Conservation (phyloP, 2,797 vertebrate species). For the Crocodylus rhombifer region DNA sequence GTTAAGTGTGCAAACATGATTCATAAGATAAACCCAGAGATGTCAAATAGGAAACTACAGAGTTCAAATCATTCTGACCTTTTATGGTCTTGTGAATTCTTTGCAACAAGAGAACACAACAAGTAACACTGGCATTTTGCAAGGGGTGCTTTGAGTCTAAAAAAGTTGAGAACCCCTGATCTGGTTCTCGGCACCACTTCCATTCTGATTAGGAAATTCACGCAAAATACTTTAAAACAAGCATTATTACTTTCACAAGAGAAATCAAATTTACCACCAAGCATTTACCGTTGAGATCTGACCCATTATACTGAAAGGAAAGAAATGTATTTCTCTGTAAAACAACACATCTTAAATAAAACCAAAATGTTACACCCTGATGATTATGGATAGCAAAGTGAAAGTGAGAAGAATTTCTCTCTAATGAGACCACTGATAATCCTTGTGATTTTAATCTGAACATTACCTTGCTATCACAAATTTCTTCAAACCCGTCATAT, state of each 20-base stretch:
- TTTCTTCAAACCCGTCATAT: background rate
- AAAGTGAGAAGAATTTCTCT: background rate
- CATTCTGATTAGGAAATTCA: background rate
- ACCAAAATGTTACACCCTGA: background rate
- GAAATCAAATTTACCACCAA: background rate
- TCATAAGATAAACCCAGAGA: no score
- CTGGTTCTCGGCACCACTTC: background rate
- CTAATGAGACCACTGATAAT: background rate
- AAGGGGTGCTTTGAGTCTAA: no score
- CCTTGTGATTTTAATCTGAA: background rate
- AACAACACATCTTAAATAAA: background rate
- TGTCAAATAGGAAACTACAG: no score
- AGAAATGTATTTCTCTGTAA: background rate
- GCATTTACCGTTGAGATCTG: background rate
- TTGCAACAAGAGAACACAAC: no score
- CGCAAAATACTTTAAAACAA: background rate
- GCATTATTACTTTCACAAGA: background rate
- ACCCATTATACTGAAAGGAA: background rate
- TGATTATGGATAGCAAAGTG: background rate
- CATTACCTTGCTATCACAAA: background rate
- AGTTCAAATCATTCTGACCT: no score
- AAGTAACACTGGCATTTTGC: no score
- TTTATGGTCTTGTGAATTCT: no score
- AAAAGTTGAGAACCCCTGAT: no score
- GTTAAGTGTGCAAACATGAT: no score